phyloP scores from a whole-genome alignment of 2,797 vertebrate species.

The Hapalemur alaotrensis region DNA sequence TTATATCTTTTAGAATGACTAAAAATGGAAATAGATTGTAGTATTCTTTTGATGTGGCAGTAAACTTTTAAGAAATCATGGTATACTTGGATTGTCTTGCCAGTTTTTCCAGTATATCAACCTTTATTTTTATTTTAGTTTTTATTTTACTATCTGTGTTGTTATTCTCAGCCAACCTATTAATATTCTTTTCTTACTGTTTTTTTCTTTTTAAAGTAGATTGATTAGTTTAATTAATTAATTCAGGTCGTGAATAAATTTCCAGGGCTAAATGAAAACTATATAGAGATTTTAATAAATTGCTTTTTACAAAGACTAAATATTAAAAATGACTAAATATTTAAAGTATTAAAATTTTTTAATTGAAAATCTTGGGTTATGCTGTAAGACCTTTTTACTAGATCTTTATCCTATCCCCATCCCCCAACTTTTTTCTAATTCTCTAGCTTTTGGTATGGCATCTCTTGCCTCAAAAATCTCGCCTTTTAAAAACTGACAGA shows the following conservation, averaged over 20 bases:
- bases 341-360: constrained; percentile 52
- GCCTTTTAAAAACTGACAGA: constrained; percentile 41
- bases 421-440: constrained; percentile 42
- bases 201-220: constrained; percentile 42
- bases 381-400: constrained; percentile 55
- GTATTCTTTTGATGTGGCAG: constrained; percentile 49
- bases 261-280: constrained; percentile 61
- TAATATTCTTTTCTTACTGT: neutral
- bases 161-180: neutral
- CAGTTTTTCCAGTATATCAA: constrained; percentile 4
- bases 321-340: constrained; percentile 36
- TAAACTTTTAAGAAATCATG: constrained; percentile 41
- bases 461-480: constrained; percentile 2
- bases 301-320: constrained; percentile 60
- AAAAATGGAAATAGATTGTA: constrained; percentile 46
- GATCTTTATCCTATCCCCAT: neutral
- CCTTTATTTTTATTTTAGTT: constrained; percentile 33
- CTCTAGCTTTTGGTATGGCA: constrained; percentile 57
- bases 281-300: constrained; percentile 63
- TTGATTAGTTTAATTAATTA: neutral
- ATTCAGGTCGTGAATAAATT: constrained; percentile 52
- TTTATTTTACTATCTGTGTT: neutral
- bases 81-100: constrained; percentile 16
- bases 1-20: constrained; percentile 61
- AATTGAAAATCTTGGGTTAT: constrained; percentile 48